Percentiles rank a stretch among this genome's conserved stretches.
phyloP scores from a whole-genome alignment of 2,113 vertebrate species.

The Romanogobio albipinnatus region DNA sequence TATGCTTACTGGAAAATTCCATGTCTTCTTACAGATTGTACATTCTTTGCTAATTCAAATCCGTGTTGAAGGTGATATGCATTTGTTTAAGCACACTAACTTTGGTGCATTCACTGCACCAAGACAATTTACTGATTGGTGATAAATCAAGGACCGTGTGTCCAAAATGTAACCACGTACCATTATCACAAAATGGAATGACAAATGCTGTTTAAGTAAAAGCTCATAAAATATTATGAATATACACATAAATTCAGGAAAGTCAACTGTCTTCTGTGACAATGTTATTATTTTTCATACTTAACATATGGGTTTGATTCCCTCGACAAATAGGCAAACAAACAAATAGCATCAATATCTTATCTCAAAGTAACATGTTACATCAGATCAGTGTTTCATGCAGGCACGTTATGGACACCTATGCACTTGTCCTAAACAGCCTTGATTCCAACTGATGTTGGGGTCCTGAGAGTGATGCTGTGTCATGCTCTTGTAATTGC shows the following conservation, averaged over 20 bases:
- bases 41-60: background rate
- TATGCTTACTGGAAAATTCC: background rate
- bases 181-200: background rate
- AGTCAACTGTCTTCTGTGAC: background rate
- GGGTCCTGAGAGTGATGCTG: conserved; percentile 58
- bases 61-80: background rate
- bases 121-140: background rate
- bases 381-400: conserved; percentile 34
- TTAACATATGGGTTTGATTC: background rate
- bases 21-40: background rate
- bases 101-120: conserved; percentile 6
- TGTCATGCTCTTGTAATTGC: conserved; percentile 59
- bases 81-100: background rate
- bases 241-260: background rate
- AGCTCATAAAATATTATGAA: background rate
- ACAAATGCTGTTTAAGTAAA: background rate
- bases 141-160: background rate
- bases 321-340: background rate
- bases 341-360: background rate
- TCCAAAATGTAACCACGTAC: background rate
- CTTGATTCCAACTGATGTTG: conserved; percentile 22
- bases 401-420: conserved; percentile 44
- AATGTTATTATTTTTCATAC: background rate
- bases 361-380: background rate
- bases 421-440: conserved; percentile 43